A percentile compares a stretch with the other conserved stretches of the same genome.
Conservation (phyloP, 2,113 vertebrate species). For the Peromyscus polionotus region DNA sequence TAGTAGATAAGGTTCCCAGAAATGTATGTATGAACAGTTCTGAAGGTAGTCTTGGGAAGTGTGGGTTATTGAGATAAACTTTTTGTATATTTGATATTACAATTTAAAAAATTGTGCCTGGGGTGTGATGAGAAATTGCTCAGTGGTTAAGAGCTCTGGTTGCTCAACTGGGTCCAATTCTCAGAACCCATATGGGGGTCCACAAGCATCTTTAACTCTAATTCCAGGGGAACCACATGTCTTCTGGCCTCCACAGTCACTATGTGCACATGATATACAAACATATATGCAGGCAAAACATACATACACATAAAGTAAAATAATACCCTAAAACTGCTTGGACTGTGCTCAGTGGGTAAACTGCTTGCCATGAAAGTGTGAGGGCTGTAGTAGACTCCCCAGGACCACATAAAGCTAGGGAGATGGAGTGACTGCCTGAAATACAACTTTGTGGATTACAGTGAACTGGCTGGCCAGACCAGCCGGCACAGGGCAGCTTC, state of each 20-base stretch:
- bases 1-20: not conserved
- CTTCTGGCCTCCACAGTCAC: not conserved
- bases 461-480: not conserved
- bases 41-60: not conserved
- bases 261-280: not conserved
- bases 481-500: not conserved
- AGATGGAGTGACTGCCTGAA: not conserved
- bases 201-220: not conserved
- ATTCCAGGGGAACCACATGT: not conserved
- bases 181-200: not conserved
- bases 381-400: not conserved
- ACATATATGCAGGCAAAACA: not conserved
- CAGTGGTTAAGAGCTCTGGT: not conserved
- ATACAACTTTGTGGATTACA: not conserved
- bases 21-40: not conserved
- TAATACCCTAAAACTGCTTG: not conserved
- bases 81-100: not conserved
- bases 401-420: not conserved
- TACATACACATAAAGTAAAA: not conserved
- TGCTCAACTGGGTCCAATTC: not conserved
- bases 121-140: not conserved
- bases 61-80: constrained; percentile 2
- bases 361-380: too few species aligned
- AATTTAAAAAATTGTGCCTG: not conserved
- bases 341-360: not conserved